These are phyloP conservation scores for Coremacera marginata DNA, from an alignment of 2,888 invertebrate species.

Conservation along the genomic window DNA sequence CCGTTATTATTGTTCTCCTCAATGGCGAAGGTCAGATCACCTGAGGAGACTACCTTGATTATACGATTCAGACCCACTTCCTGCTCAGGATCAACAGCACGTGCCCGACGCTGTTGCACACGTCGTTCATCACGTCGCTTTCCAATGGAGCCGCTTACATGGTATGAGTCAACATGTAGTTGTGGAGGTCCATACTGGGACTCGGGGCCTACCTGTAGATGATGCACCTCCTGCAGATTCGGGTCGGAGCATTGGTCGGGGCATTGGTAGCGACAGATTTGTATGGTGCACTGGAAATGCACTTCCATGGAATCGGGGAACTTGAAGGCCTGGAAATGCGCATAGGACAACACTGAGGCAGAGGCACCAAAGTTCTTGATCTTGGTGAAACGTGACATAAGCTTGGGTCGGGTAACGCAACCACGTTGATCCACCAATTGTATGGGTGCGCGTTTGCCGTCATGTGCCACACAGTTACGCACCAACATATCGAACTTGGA, in stretches of 20 bases:
- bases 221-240: slow-evolving; percentile 73
- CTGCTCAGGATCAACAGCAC: slow-evolving; percentile 77
- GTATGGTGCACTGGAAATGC: slow-evolving; percentile 95
- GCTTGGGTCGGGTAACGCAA: slow-evolving; percentile 90
- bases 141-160: slow-evolving; percentile 74
- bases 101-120: slow-evolving; percentile 74
- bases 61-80: slow-evolving; percentile 90
- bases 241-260: slow-evolving; percentile 90
- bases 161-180: slow-evolving; percentile 75
- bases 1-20: slow-evolving; percentile 77
- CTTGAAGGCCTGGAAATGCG: slow-evolving; percentile 95
- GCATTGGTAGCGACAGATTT: slow-evolving; percentile 92
- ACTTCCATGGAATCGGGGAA: slow-evolving; percentile 98
- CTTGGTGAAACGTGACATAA: slow-evolving; percentile 94
- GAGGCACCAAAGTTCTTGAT: slow-evolving; percentile 95
- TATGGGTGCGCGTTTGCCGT: slow-evolving; percentile 92
- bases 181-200: slow-evolving; percentile 80
- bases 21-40: slow-evolving; percentile 87
- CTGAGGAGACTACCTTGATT: slow-evolving; percentile 91
- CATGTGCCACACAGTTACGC: slow-evolving; percentile 93
- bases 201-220: slow-evolving; percentile 72
- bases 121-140: slow-evolving; percentile 79
- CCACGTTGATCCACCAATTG: slow-evolving; percentile 93
- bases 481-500: slow-evolving; percentile 96
- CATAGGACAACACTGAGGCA: slow-evolving; percentile 91